Base-by-base conservation (phyloP, 2,888 invertebrate species). In the Malthinus seriepunctatus region DNA sequence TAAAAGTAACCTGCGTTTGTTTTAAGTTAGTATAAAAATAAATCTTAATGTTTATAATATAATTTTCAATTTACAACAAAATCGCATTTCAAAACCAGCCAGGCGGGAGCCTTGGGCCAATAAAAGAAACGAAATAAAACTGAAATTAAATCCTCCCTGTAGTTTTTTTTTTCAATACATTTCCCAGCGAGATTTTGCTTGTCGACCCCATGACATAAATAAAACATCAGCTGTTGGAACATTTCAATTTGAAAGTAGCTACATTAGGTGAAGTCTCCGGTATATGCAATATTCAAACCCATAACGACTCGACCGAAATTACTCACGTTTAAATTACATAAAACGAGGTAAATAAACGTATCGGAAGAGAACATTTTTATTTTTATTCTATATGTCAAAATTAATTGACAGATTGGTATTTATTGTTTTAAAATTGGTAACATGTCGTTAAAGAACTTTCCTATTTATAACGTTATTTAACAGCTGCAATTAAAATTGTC, bases 181-280 rank as follows among this genome's bases (percentile, higher is more conserved):
- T 60, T 59, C 53, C 50, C 48, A 46, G 60, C 60, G 60, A 57
- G 61, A 57, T 57, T 61, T 61, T 56, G 44, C 57, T 53, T 54
- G 54, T 52, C 56, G 57, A 46, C 46, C 56, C 39, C 52, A 48
- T 38, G 48, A 49, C 48, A 60, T 62, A 62, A 62, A 62, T 62
- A 62, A 62, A 62, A 62, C 62, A 62, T 62, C 59, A 47, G 56
- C 52, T 50, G 52, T 55, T 42, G 42, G 51, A 62, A 62, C 62
- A 60, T 62, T 62, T 62, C 62, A 62, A 62, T 62, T 62, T 60
- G 56, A 59, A 62, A 62, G 59, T 54, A 53, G 59, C 34, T 51
- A 47, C 23, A 38, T 38, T 53, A 59, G 54, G 54, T 51, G 45
- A 54, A 49, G 42, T 48, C 49, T 44, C 51, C 32, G 55, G 51